Base-by-base conservation (phyloP, 2,888 invertebrate genomes). In the Scelioninae gen. 1 region DNA sequence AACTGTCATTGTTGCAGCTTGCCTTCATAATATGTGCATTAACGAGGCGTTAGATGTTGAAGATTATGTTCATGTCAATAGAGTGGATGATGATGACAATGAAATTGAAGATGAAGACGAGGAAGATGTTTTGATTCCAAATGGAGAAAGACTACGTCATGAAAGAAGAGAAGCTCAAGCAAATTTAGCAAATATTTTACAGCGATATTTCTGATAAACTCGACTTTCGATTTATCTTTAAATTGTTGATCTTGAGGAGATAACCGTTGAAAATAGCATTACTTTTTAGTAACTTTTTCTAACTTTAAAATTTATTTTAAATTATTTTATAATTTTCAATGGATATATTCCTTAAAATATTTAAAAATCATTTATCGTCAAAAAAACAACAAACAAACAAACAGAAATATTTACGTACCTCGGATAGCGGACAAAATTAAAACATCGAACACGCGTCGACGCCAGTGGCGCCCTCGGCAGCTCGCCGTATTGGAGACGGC, bases 21-120 rank as follows among this genome's bases (percentile, higher is more conserved):
- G 43, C n/a, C 43, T 43, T n/a, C 43, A 43, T 43, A 43, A 43
- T n/a, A 43, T 43, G 43, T 43, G 43, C 43, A 43, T 43, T 43
- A 5, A 43, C n/a, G 43, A 43, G n/a, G 43, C 43, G n/a, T 43
- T 9, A 43, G 43, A 43, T n/a, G 43, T 43, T 43, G 43, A 43
- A 43, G n/a, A 43, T 43, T 43, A 43, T 43, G n/a, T 43, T 43
- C 11, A 43, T 43, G n/a, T n/a, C n/a, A 43, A 43, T 43, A 43
- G 11, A 43, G 43, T n/a, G 11, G 43, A 43, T 43, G 43, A 43
- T 43, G 43, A 43, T 43, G n/a, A 43, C 43, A 43, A 43, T 43
- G 43, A 43, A 6, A 43, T n/a, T 43, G 5, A 43, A 43, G 43
- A 43, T 43, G 43, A 43, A 9, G 43, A 43, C n/a, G 43, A 43